Conservation (phyloP, 2,797 vertebrate species). For the Paratrypauchen microcephalus region DNA sequence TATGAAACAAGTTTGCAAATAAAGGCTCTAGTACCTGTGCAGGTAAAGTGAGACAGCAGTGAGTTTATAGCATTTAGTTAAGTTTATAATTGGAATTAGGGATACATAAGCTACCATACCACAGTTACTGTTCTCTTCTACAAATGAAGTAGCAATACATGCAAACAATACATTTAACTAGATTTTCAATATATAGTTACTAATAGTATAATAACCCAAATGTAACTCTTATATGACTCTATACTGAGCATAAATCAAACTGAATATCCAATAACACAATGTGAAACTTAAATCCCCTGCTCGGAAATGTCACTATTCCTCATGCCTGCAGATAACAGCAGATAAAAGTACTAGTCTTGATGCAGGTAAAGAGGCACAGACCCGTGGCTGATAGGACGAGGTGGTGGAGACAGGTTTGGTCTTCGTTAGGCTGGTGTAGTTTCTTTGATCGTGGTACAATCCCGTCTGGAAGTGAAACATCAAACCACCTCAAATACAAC, state of each 20-base stretch:
- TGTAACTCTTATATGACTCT: too few relatives aligned
- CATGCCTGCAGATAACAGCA: constrained; percentile 54
- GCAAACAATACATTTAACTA: too few relatives aligned
- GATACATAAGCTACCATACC: too few relatives aligned
- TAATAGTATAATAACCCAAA: too few relatives aligned
- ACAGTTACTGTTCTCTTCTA: too few relatives aligned
- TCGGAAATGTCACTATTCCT: constrained; percentile 2
- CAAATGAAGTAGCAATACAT: too few relatives aligned
- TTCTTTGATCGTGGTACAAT: constrained; percentile 93
- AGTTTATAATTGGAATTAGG: too few relatives aligned
- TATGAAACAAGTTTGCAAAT: too few relatives aligned
- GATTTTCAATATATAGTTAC: too few relatives aligned
- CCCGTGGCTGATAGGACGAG: constrained; percentile 78
- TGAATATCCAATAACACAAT: background rate
- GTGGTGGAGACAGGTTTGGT: constrained; percentile 78
- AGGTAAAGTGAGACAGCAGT: too few relatives aligned
- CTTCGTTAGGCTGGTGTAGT: constrained; percentile 88
- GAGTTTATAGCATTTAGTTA: too few relatives aligned
- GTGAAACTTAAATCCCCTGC: background rate
- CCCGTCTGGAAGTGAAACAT: constrained; percentile 82
- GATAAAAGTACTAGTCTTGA: constrained; percentile 66
- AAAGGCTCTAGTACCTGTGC: too few relatives aligned
- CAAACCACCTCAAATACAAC: constrained; percentile 35
- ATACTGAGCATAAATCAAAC: background rate
- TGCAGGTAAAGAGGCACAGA: constrained; percentile 56